Base-by-base conservation (phyloP, 2,113 vertebrate species). In the Cygnus atratus region DNA sequence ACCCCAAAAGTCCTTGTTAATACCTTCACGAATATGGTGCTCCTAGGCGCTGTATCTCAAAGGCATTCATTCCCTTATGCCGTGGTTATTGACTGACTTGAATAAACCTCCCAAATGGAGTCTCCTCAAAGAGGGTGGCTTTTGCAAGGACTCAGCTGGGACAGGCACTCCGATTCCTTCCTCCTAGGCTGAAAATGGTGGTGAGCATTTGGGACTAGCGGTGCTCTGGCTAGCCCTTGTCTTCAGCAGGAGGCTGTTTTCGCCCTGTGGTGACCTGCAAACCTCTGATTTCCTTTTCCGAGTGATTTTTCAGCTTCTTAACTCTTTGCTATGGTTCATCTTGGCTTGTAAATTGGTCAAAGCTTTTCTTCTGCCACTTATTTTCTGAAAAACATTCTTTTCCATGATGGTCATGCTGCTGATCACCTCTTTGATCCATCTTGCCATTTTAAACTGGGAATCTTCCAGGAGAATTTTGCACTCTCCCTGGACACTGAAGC, bases 351-450 rank as follows among this genome's bases (percentile, higher is more conserved):
- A 90, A 81, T 39, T 39, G 46, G 41, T 41, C 80, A 92, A 59
- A 81, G 41, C 22, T 67, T 87, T 92, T 68, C 61, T 84, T 82
- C 33, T 57, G 70, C 24, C 46, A 88, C 52, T 46, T 59, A 28
- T 43, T 87, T 87, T 95, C 73, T 93, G 92, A 70, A 91, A 94
- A 78, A 74, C 39, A 88, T 94, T 88, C 24, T 78, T 92, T 94
- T 87, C 68, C 39, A 10, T 46, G 28, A 86, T 55, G 74, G 25
- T 81, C 46, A 71, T 2, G 9, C 73, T 88, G 84, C 43, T 16
- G 80, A 91, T 95, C 52, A 57, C 73, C 25, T 75, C 94, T 95
- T 95, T 92, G 76, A 94, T 91, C 62, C 84, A 29, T 91, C 70
- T 68, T 89, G 74, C 78, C 54, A 81, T 95, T 89, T 95, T 78